Conservation (phyloP, 2,113 vertebrate species). For the Tetraodon nigroviridis region DNA sequence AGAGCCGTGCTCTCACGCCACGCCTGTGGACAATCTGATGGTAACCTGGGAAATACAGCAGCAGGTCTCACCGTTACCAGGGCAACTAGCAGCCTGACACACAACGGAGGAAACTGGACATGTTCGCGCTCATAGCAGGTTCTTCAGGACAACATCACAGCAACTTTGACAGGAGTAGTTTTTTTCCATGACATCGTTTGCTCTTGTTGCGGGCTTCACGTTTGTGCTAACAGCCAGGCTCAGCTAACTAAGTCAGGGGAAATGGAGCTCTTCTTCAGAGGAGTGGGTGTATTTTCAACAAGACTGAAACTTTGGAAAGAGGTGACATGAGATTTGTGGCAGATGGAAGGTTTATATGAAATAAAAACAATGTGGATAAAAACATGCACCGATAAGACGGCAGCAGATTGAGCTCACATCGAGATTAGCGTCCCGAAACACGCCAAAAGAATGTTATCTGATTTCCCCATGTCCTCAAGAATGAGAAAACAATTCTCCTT, state of each 20-base stretch:
- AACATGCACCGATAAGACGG: neutral
- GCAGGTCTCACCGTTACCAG: slow-evolving; percentile 59
- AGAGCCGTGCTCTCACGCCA: slow-evolving; percentile 88
- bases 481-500: no score
- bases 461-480: no score
- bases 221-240: no score
- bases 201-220: no score
- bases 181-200: no score
- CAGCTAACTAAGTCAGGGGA: no score
- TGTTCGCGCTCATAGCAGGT: neutral
- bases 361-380: neutral
- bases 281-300: no score
- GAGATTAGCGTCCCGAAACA: neutral
- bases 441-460: no score
- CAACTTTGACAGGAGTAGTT: neutral
- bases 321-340: neutral
- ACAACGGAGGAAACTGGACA: slow-evolving; percentile 4
- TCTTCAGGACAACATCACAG: slow-evolving; percentile 57
- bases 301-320: neutral
- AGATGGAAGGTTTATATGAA: neutral
- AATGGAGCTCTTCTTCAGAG: no score
- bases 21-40: slow-evolving; percentile 82
- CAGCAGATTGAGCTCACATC: neutral
- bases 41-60: slow-evolving; percentile 88
- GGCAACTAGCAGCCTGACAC: slow-evolving; percentile 35